Evolutionary conservation across 2,888 invertebrate species (phyloP), one percentile per base, ranked within the genome.

Genomic region (Melanophora roralis): DNA sequence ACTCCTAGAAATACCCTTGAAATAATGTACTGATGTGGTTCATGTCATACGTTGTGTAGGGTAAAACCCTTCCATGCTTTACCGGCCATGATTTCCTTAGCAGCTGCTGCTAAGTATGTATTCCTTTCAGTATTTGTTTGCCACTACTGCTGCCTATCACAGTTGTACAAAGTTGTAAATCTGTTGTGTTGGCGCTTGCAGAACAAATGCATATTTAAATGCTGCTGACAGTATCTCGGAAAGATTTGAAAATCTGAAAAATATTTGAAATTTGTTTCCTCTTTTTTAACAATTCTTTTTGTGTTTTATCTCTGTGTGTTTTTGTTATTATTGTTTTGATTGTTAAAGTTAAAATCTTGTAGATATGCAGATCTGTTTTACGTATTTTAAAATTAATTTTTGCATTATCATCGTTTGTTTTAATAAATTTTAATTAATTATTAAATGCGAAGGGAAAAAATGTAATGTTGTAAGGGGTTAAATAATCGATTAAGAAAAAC

Each of bases 191-290:
- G 78, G 78, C 78, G 78, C 78, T 78, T 68, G 73, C 55, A 73
- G 62, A 64, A 78, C 67, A 78, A 72, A 78, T 73, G 78, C 78
- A 78, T 53, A 73, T 78, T 78, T 78, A 78, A 78, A 67, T 67
- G 55, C 49, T 23, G 73, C 78, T 78, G 78, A 78, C 78, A 78
- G 68, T 73, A 78, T 78, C 78, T 78, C 23, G 34, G 40, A 14
- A 53, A 73, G 53, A 78, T 73, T 73, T 78, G 68, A 73, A 60
- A 78, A 73, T 73, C 78, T 62, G 62, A 60, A 55, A 68, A 72
- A 60, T 60, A 73, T 73, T 78, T 73, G 73, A 78, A 65, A 68
- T 68, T 72, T 57, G 38, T 69, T 57, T 32, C 23, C 49, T 38
- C 49, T 49, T 36, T 16, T 45, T 8, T 57, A 47, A 53, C 57